phyloP scores from a whole-genome alignment of 2,888 invertebrate species.

The Synergus japonicus region DNA sequence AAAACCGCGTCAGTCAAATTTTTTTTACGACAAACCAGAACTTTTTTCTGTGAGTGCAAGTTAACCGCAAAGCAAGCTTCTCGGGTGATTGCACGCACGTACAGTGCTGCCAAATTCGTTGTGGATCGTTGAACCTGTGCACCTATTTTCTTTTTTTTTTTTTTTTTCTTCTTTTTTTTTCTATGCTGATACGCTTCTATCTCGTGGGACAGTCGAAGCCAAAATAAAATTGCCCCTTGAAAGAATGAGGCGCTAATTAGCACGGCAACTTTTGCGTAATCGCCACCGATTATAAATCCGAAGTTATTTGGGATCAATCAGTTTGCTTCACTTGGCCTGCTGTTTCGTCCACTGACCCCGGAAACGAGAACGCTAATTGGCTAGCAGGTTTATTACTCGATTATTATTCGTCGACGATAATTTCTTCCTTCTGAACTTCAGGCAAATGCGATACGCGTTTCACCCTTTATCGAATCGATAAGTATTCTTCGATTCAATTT shows the following conservation, averaged over 20 bases:
- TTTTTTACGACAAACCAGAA: neutral
- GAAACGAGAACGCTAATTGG: conserved; percentile 1
- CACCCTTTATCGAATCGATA: neutral
- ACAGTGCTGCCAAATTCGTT: conserved; percentile 14
- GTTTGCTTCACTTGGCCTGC: neutral
- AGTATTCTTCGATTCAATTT: neutral
- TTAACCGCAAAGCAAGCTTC: conserved; percentile 21
- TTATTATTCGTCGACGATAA: conserved; percentile 1
- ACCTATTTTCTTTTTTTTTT: conserved; percentile 41
- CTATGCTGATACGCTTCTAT: conserved; percentile 35
- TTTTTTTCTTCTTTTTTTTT: too few species aligned
- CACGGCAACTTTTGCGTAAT: conserved; percentile 48
- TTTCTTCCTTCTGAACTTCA: neutral
- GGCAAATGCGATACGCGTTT: neutral
- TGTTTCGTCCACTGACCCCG: conserved; percentile 21
- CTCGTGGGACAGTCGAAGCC: conserved; percentile 42
- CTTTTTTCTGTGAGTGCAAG: neutral
- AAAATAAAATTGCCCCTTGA: conserved; percentile 50
- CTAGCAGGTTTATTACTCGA: neutral
- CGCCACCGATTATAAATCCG: conserved; percentile 38
- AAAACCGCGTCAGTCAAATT: neutral
- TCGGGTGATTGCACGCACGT: conserved; percentile 19
- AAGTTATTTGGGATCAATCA: conserved; percentile 4
- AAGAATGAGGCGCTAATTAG: conserved; percentile 46
- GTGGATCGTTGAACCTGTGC: conserved; percentile 40